phyloP scores from a whole-genome alignment of 2,888 invertebrate genomes.

The Zelleria hepariella region DNA sequence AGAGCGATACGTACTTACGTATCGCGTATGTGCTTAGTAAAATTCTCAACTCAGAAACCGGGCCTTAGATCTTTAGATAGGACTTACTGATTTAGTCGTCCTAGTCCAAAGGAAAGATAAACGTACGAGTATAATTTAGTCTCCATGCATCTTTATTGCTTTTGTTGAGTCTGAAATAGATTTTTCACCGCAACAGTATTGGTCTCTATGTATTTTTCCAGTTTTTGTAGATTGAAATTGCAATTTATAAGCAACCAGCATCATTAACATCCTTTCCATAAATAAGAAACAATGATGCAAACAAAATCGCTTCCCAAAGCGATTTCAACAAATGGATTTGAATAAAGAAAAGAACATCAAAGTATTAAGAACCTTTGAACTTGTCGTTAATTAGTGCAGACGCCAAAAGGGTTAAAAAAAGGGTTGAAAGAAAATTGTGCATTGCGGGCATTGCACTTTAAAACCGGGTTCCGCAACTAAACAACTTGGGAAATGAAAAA shows the following conservation, averaged over 20 bases:
- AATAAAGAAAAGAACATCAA: background rate
- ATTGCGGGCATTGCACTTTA: background rate
- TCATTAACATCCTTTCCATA: background rate
- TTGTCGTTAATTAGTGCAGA: constrained; percentile 59
- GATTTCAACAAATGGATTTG: background rate
- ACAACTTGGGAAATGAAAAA: background rate
- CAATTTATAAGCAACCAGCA: background rate
- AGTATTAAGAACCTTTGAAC: constrained; percentile 35
- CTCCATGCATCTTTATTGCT: no score
- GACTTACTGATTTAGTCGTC: no score
- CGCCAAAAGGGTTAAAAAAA: constrained; percentile 48
- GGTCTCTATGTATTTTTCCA: no score
- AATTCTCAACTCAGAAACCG: no score
- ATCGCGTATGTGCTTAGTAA: no score
- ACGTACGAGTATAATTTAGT: no score
- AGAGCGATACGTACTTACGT: no score
- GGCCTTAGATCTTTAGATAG: no score
- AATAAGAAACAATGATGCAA: background rate
- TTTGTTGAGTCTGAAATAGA: no score
- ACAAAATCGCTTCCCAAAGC: background rate
- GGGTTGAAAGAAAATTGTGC: background rate
- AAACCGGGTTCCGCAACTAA: background rate
- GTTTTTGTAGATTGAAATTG: background rate
- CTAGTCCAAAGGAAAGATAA: no score
- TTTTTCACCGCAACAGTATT: no score